Evolutionary conservation across 2,888 invertebrate genomes (phyloP).

Genomic region (Sturmia bella): DNA sequence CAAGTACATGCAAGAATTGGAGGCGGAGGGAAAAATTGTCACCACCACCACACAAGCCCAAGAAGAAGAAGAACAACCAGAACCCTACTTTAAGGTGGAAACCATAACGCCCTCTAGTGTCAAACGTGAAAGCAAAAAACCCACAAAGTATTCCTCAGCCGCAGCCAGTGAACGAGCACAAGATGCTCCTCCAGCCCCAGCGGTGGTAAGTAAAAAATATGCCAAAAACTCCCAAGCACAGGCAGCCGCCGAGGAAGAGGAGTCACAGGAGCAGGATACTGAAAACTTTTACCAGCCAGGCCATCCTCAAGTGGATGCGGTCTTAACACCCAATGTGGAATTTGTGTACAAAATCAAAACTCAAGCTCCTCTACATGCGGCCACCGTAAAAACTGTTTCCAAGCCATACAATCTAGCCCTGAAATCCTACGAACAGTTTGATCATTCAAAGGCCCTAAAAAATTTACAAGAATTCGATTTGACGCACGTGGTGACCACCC

Average conservation of each 20-base stretch:
- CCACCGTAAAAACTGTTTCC: constrained; percentile 79
- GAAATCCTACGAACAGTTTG: constrained; percentile 77
- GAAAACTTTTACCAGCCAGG: constrained; percentile 76
- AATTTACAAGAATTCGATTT: constrained; percentile 80
- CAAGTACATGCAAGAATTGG: constrained; percentile 81
- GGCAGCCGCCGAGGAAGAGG: constrained; percentile 74
- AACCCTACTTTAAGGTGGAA: constrained; percentile 77
- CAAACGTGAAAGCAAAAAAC: constrained; percentile 77
- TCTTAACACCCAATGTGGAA: constrained; percentile 80
- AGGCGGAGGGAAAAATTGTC: constrained; percentile 79
- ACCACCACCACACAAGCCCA: constrained; percentile 74
- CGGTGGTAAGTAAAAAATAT: constrained; percentile 58
- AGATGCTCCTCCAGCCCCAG: constrained; percentile 52
- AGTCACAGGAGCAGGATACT: too few species aligned
- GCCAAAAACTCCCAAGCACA: constrained; percentile 58
- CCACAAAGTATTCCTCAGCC: constrained; percentile 76
- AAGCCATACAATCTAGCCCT: constrained; percentile 77
- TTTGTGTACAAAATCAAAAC: constrained; percentile 81
- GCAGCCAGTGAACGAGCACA: constrained; percentile 4
- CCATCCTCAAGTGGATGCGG: constrained; percentile 72
- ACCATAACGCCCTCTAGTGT: constrained; percentile 73
- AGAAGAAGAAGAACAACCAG: too few species aligned
- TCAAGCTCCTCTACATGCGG: constrained; percentile 79
- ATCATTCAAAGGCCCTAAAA: constrained; percentile 79
- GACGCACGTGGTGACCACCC: constrained; percentile 77